These are phyloP conservation scores for Chlorops oryzae DNA, from an alignment of 1,140 invertebrate genomes.

Conservation along the genomic window DNA sequence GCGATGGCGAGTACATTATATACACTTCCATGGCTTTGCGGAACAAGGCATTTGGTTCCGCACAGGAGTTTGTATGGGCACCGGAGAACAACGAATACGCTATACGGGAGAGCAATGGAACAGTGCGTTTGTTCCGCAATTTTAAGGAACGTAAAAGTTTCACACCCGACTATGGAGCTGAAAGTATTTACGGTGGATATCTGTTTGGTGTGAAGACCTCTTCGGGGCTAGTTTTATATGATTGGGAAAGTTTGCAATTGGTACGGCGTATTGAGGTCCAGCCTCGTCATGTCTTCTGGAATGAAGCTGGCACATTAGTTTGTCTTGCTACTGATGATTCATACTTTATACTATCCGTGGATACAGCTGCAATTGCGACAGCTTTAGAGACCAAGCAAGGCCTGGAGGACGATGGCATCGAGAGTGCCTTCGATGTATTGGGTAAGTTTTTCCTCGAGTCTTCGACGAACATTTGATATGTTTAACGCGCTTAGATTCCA, in stretches of 20 bases:
- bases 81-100: conserved; percentile 93
- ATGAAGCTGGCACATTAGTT: conserved; percentile 89
- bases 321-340: conserved; percentile 93
- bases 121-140: conserved; percentile 94
- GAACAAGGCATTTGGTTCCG: conserved; percentile 97
- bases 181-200: conserved; percentile 93
- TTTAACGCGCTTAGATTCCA: no score
- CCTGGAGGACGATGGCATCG: conserved; percentile 88
- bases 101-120: conserved; percentile 83
- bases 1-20: conserved; percentile 99
- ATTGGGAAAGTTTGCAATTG: conserved; percentile 92
- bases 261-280: conserved; percentile 63
- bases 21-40: conserved; percentile 98
- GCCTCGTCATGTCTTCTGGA: conserved; percentile 84
- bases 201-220: conserved; percentile 91
- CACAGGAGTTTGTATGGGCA: conserved; percentile 99
- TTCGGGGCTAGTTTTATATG: conserved; percentile 89
- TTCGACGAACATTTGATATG: not conserved
- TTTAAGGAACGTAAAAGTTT: conserved; percentile 96
- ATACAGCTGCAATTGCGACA: conserved; percentile 66
- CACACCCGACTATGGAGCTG: conserved; percentile 92
- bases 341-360: conserved; percentile 93
- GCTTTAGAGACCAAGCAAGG: conserved; percentile 68
- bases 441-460: conserved; percentile 19
- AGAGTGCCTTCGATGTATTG: conserved; percentile 90